Evolutionary conservation across 2,888 invertebrate genomes (phyloP), one percentile per base, ranked within the genome.

Genomic region (Andrena camellia): DNA sequence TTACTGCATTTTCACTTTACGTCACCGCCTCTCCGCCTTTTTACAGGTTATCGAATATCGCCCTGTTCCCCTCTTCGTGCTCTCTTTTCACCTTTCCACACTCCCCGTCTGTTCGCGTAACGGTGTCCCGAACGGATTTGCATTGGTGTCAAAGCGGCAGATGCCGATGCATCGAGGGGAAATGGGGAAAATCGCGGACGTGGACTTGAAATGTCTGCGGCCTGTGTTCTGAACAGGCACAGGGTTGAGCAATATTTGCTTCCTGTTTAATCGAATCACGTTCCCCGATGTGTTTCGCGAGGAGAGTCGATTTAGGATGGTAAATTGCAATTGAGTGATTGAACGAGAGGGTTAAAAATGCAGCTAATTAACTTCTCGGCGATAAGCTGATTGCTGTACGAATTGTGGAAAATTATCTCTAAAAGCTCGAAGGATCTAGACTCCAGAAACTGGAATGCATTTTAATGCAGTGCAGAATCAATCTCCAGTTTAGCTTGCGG

Each of bases 1-100:
- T 93, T 93, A 93, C 93, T 93, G 93, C 92, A 93, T 93, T 94
- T 93, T 93, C 94, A 93, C 93, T 93, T 93, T 92, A 92, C 57
- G 23, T 93, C 92, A 91, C 89, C 90, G 91, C 90, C 91, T 91
- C 92, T 90, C 90, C 90, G 90, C 85, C 91, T 92, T 91, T 93
- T 92, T 90, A 90, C 91, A 91, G 90, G 89, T 92, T 92, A 91
- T 92, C 91, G 92, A 93, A 90, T 89, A 90, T 79, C 81, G 80
- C 77, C 78, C 84, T 78, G 66, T 87, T 52, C 60, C 67, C 63
- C 31, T 50, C 59, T 50, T 20, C 50, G 10, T 62, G 13, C 42
- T 33, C 31, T 33, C 60, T 52, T 20, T 52, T 1, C 62, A 50
- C 69, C 62, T 26, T 66, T 35, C 74, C 60, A 17, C 26, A 10